Evolutionary conservation across 2,888 invertebrate genomes (phyloP).

Genomic region (Urechis unicinctus): DNA sequence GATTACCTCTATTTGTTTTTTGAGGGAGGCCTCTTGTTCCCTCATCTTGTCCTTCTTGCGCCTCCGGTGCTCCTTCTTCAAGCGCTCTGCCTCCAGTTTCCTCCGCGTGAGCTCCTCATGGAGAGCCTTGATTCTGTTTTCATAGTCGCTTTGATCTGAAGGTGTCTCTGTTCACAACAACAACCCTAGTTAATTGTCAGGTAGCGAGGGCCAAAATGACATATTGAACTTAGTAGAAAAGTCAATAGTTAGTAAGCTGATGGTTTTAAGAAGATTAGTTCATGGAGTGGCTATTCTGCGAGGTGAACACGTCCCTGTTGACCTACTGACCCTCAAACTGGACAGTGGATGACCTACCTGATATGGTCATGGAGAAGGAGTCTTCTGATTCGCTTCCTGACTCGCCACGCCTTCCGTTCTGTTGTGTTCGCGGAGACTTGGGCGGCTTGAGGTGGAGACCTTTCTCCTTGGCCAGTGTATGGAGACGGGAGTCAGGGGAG

Average conservation of each 20-base stretch:
- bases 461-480: background rate
- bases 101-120: constrained; percentile 53
- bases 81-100: constrained; percentile 52
- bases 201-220: too few species aligned
- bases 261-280: too few species aligned
- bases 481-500: background rate
- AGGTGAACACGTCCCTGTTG: too few species aligned
- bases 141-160: constrained; percentile 55
- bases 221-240: too few species aligned
- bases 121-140: constrained; percentile 53
- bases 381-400: constrained; percentile 3
- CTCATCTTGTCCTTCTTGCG: constrained; percentile 52
- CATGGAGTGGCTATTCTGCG: too few species aligned
- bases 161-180: too few species aligned
- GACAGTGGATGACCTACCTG: constrained; percentile 2
- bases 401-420: background rate
- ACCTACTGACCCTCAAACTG: too few species aligned
- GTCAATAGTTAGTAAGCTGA: too few species aligned
- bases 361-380: constrained; percentile 1
- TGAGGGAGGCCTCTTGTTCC: constrained; percentile 53
- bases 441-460: background rate
- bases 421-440: background rate
- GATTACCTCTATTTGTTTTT: constrained; percentile 54
- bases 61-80: constrained; percentile 52
- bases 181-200: too few species aligned